phyloP scores from a whole-genome alignment of 2,797 vertebrate genomes.

The Adrianichthys oophorus region DNA sequence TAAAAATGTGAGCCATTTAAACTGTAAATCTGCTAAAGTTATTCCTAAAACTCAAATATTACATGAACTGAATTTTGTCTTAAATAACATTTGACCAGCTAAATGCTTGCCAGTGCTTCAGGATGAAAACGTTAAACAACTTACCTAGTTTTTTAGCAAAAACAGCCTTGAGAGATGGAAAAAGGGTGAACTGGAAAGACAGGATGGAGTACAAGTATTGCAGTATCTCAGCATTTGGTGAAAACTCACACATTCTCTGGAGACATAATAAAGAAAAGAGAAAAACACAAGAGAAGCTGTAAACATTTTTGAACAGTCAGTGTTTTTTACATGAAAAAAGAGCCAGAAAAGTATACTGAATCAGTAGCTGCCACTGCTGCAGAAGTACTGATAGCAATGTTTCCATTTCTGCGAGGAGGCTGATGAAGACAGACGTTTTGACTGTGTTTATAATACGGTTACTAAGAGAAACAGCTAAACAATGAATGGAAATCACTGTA shows the following conservation, averaged over 20 bases:
- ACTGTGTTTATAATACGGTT: slow-evolving; percentile 23
- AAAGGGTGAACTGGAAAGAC: slow-evolving; percentile 81
- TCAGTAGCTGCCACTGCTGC: slow-evolving; percentile 4
- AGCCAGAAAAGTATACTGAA: slow-evolving; percentile 9
- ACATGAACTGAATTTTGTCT: no score
- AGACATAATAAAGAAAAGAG: slow-evolving; percentile 20
- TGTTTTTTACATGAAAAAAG: slow-evolving; percentile 19
- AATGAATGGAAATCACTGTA: slow-evolving; percentile 28
- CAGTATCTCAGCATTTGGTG: slow-evolving; percentile 74
- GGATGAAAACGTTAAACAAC: slow-evolving; percentile 28
- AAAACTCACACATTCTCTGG: slow-evolving; percentile 81
- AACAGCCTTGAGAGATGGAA: slow-evolving; percentile 80
- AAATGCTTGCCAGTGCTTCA: background rate
- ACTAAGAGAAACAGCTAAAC: slow-evolving; percentile 23
- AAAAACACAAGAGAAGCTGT: slow-evolving; percentile 22
- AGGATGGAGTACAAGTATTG: slow-evolving; percentile 87
- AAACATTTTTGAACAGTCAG: background rate
- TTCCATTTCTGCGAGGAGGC: slow-evolving; percentile 7
- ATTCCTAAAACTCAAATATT: no score
- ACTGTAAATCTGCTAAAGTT: no score
- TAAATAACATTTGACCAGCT: no score
- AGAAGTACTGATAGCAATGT: slow-evolving; percentile 16
- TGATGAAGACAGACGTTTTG: slow-evolving; percentile 26
- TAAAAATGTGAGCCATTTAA: no score
- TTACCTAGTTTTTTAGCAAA: slow-evolving; percentile 91